phyloP scores from a whole-genome alignment of 92 coral and sea anemone genomes.

The Isaurus tuberculatus region DNA sequence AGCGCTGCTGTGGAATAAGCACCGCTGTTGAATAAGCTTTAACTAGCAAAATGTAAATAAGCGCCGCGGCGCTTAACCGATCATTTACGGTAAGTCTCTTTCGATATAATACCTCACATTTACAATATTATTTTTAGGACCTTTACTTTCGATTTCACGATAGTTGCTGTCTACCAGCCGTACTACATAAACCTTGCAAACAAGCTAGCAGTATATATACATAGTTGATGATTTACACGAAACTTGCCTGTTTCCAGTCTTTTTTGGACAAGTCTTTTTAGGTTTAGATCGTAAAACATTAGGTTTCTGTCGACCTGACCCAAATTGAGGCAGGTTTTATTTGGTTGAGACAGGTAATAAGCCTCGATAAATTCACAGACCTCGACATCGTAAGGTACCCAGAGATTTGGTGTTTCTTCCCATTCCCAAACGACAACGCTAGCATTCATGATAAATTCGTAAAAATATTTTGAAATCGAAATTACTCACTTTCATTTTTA shows the following conservation, averaged over 20 bases:
- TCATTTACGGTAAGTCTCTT: conserved; percentile 60
- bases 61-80: conserved; percentile 74
- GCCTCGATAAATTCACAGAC: conserved; percentile 66
- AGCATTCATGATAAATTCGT: conserved; percentile 27
- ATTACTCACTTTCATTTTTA: too few relatives aligned
- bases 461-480: neutral
- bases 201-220: too few relatives aligned
- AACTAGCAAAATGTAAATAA: too few relatives aligned
- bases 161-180: too few relatives aligned
- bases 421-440: conserved; percentile 89
- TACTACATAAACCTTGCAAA: too few relatives aligned
- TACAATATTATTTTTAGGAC: too few relatives aligned
- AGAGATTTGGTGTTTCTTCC: conserved; percentile 61
- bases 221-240: neutral
- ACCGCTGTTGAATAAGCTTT: too few relatives aligned
- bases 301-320: conserved; percentile 54
- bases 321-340: conserved; percentile 47
- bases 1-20: too few relatives aligned
- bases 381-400: conserved; percentile 76
- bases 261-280: conserved; percentile 57
- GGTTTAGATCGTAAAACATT: conserved; percentile 69
- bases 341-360: neutral
- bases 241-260: conserved; percentile 78
- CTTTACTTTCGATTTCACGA: too few relatives aligned
- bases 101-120: too few relatives aligned